Evolutionary conservation across 2,797 vertebrate genomes (phyloP), one percentile per base, ranked within the genome.

Genomic region (Sylvia borin): DNA sequence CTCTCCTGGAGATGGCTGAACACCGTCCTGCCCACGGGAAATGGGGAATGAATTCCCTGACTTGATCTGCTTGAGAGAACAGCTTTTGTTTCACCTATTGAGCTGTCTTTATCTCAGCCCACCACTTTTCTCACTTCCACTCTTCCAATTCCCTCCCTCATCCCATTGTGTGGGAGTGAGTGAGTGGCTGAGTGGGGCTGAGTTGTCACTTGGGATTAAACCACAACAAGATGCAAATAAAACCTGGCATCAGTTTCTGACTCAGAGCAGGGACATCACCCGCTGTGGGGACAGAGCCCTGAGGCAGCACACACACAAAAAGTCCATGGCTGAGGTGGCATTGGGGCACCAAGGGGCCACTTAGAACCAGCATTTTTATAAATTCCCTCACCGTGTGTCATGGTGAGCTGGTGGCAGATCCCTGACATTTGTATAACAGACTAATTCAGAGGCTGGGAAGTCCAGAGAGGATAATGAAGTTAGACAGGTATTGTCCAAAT

Each of bases 121-220:
- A 61, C 1, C 3, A 19, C 55, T 74, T 40, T 45, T 67, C 25
- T 68, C 55, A 19, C 7, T 68, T 51, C 57, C 47, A 16, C n/a
- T 60, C 27, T 29, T 45, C 18, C 0, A 1, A 5, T 51, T 51
- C 45, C 54, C 10, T 60, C 54, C 47, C 27, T n/a, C 72, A 16
- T 27, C 27, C 27, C 47, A 10, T 27, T 2, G 0, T 53, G 38
- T 11, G 22, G 27, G 53, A 57, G 31, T 0, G 2, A 83, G 34
- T 2, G 14, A 74, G 53, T 0, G 0, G 24, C 72, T 53, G 54
- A 75, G 27, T 1, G 32, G 45, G 32, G 32, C 38, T 38, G n/a
- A 60, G 27, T 3, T 53, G n/a, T 76, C 72, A 61, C 19, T 55
- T 57, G 50, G 48, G 13, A 8, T 62, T 79, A 68, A 74, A 57